Evolutionary conservation across 2,113 vertebrate genomes (phyloP).

Genomic region (Struthio camelus): DNA sequence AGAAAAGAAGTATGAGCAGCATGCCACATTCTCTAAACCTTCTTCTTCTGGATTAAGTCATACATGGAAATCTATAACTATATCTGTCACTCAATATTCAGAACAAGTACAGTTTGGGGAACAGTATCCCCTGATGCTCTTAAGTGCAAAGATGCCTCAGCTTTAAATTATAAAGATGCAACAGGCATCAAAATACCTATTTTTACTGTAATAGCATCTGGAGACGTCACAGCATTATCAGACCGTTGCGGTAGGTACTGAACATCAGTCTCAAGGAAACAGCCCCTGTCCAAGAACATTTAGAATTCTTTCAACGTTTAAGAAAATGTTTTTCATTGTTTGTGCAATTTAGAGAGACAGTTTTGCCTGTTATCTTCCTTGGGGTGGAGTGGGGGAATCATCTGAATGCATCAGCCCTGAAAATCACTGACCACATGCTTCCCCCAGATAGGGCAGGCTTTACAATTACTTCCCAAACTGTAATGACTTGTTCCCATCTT

Average conservation of each 20-base stretch:
- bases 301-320: background rate
- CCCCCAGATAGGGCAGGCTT: background rate
- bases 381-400: background rate
- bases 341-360: background rate
- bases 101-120: background rate
- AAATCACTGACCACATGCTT: background rate
- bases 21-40: background rate
- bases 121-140: background rate
- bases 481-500: background rate
- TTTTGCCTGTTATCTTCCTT: background rate
- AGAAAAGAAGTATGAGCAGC: background rate
- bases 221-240: background rate
- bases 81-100: background rate
- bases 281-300: background rate
- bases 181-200: background rate
- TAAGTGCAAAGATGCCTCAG: background rate
- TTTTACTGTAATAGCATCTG: background rate
- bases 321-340: background rate
- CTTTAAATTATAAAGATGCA: background rate
- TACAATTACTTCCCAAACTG: background rate
- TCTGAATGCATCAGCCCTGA: background rate
- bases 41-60: background rate
- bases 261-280: background rate
- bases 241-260: background rate
- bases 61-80: background rate